Base-by-base conservation (phyloP, 1,140 invertebrate genomes). In the Brachionus rubens region DNA sequence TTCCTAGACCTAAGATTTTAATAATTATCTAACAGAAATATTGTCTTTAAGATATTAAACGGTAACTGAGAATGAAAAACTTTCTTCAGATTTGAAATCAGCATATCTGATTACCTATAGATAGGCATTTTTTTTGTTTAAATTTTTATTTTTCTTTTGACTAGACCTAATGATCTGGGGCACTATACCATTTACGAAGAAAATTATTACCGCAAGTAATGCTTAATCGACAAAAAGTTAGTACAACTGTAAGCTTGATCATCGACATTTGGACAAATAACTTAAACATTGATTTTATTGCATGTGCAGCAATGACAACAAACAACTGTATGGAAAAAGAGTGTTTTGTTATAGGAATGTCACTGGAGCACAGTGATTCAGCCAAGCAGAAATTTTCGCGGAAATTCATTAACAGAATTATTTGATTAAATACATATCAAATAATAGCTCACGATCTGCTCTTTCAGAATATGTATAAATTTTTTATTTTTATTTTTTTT, bases 211-310 rank as follows among this genome's bases (percentile, higher is more conserved):
- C 26, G n/a, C n/a, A 56, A 28, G 14, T 56, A n/a, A 28, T 56
- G 12, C n/a, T 16, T 3, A 21, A 4, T 62, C 2, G 9, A 21
- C 7, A 19, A 62, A 19, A 62, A 62, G 21, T 41, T 2, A 19
- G 1, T 21, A 40, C 16, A 0, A 40, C 33, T 21, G 40, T 62
- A 10, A 19, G n/a, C 19, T 36, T 41, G 0, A 14, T 41, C 1
- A 40, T 36, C 7, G 56, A 41, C 16, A 14, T 62, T 14, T 62
- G 56, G 33, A 62, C 30, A 36, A 62, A 62, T 33, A 62, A 62
- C 40, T 62, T 3, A 6, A 40, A 40, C n/a, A 40, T 62, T 21
- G 56, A 62, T 62, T 21, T 62, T 62, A 40, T 62, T 5, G 56
- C 56, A 62, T 62, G n/a, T 6, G n/a, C 56, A 62, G 56, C 56